Percentiles rank a stretch among this genome's conserved stretches.
These are phyloP conservation scores for Syngnathus rostellatus DNA, from an alignment of 2,797 vertebrate genomes.

Conservation along the genomic window DNA sequence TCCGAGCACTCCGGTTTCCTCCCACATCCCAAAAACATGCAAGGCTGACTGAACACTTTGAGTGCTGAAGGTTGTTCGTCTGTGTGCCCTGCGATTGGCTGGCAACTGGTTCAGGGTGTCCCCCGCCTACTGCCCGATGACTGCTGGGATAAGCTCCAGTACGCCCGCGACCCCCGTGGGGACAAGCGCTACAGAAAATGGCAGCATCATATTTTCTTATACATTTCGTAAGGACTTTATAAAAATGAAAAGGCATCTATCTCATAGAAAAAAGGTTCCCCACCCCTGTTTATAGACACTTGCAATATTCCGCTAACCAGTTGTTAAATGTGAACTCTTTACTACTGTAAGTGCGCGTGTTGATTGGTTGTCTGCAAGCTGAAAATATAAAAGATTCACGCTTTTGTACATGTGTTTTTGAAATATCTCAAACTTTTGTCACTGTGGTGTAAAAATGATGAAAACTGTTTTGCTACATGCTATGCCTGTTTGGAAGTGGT, in stretches of 20 bases:
- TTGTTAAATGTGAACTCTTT: conserved; percentile 41
- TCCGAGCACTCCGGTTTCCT: too few species aligned
- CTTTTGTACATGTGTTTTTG: conserved; percentile 42
- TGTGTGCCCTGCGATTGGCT: too few species aligned
- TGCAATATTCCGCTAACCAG: conserved; percentile 54
- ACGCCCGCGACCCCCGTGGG: too few species aligned
- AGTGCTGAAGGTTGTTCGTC: too few species aligned
- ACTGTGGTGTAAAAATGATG: conserved; percentile 30
- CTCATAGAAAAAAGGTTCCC: neutral
- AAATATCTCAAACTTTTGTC: conserved; percentile 30
- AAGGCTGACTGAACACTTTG: too few species aligned
- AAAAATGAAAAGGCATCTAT: neutral
- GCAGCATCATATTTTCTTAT: neutral
- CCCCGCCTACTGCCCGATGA: too few species aligned
- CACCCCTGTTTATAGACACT: conserved; percentile 8
- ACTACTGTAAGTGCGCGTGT: conserved; percentile 23
- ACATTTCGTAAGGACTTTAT: neutral
- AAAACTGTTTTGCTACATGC: conserved; percentile 56
- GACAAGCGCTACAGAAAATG: too few species aligned
- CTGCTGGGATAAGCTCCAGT: too few species aligned
- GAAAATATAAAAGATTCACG: conserved; percentile 18
- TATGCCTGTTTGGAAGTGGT: conserved; percentile 62
- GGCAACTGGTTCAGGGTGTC: too few species aligned
- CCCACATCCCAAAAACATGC: too few species aligned
- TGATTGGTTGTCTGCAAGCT: conserved; percentile 32